Base-by-base conservation (phyloP, 2,113 vertebrate genomes). In the Perca flavescens region DNA sequence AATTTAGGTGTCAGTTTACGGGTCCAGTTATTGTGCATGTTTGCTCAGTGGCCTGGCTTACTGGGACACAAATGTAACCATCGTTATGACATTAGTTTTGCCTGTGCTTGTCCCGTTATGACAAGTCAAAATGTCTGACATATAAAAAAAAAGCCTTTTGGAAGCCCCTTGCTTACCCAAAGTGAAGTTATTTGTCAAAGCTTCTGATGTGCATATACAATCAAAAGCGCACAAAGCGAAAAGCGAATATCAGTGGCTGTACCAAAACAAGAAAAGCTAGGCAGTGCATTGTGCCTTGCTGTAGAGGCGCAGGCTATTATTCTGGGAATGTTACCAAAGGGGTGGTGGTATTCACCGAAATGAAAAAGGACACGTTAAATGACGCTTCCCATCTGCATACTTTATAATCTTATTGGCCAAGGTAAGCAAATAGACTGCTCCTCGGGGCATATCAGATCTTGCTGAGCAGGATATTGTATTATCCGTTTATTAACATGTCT, bases 401-500 rank as follows among this genome's bases (percentile, higher is more conserved):
- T 40, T 40, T 46, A 19, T 74, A 13, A 53, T 74, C 68, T 79
- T 31, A 65, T n/a, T n/a, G 4, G 64, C 46, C 56, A 56, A 15
- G 11, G 10, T 19, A 49, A 61, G 49, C 25, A 75, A 36, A 54
- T 15, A 9, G 1, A 36, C 58, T 58, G 21, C 34, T 62, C 10
- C 50, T 54, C 13, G 12, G 12, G 12, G 25, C 19, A 28, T 56
- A 17, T 22, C 16, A 3, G 25, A 15, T 74, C 34, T 43, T 34
- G 13, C 58, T 68, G 25, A 64, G 22, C 70, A 72, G 57, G 50
- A 69, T 74, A 22, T 65, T 34, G 53, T 6, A 9, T 61, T 25
- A 22, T 49, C 70, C 6, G 46, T 77, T 80, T 68, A 70, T 34
- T 75, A 69, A 64, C 22, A 56, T 62, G 58, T 28, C 56, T 31